phyloP scores from a whole-genome alignment of 35 echinoderm and acorn worm genomes.

The Acanthaster planci region DNA sequence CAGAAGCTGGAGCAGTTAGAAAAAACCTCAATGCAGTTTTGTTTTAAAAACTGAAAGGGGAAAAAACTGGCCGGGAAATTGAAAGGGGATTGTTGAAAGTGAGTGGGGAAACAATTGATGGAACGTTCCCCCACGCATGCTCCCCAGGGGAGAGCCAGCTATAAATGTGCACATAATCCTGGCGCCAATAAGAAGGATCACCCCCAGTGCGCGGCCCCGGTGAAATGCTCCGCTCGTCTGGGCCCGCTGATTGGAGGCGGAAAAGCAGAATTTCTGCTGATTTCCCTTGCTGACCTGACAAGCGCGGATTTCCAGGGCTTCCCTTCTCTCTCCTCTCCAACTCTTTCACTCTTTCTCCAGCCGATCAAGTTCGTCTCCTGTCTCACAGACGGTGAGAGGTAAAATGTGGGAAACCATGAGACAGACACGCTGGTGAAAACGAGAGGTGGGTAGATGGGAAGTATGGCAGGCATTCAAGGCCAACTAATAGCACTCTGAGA shows the following conservation, averaged over 20 bases:
- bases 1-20: background rate
- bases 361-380: conserved; percentile 7
- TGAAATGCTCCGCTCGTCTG: background rate
- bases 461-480: background rate
- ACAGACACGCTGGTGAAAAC: conserved; percentile 1
- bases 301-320: background rate
- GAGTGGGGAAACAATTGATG: conserved; percentile 27
- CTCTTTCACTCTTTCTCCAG: no score
- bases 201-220: background rate
- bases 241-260: conserved; percentile 14
- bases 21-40: conserved; percentile 4
- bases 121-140: background rate
- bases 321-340: background rate
- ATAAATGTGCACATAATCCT: background rate
- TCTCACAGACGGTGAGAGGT: background rate
- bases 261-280: conserved; percentile 11
- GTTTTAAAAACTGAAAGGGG: conserved; percentile 1
- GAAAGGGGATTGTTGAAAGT: background rate
- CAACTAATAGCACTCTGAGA: background rate
- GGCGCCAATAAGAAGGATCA: conserved; percentile 15
- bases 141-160: background rate
- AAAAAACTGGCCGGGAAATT: conserved; percentile 1
- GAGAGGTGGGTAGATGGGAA: background rate
- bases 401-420: conserved; percentile 1
- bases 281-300: conserved; percentile 9